These are phyloP conservation scores for Chromobotia macracanthus DNA, from an alignment of 2,797 vertebrate genomes.

Conservation along the genomic window DNA sequence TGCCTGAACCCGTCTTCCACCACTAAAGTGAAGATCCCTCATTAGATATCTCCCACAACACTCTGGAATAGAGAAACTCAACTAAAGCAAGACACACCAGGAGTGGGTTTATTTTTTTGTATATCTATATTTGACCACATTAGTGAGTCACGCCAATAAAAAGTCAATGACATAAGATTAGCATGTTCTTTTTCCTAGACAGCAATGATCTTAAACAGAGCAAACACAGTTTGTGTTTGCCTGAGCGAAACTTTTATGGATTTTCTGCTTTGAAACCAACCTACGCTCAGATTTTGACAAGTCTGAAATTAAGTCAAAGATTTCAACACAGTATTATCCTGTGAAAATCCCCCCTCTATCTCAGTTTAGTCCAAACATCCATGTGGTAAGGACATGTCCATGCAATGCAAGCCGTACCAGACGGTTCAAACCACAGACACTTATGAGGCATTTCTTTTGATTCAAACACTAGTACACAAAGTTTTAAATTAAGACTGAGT, in stretches of 20 bases:
- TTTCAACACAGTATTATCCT: conserved; percentile 17
- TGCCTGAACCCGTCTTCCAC: conserved; percentile 1
- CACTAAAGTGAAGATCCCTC: neutral
- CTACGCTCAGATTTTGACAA: neutral
- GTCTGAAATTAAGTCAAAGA: neutral
- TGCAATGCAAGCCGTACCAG: neutral
- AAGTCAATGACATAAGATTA: neutral
- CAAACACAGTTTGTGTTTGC: neutral
- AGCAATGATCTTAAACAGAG: neutral
- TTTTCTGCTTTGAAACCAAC: neutral
- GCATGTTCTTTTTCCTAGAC: neutral
- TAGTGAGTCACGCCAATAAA: neutral
- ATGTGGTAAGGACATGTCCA: conserved; percentile 10
- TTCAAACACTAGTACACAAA: neutral
- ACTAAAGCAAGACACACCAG: neutral
- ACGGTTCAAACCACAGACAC: conserved; percentile 14
- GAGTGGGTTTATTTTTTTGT: neutral
- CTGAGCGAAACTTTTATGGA: neutral
- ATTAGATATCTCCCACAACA: conserved; percentile 3
- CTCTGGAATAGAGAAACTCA: neutral
- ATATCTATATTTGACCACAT: neutral
- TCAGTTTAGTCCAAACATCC: conserved; percentile 25
- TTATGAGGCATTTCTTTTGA: neutral
- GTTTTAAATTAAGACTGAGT: conserved; percentile 10
- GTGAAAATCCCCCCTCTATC: conserved; percentile 26